Evolutionary conservation across 2,113 vertebrate genomes (phyloP).

Genomic region (Ahaetulla prasina): DNA sequence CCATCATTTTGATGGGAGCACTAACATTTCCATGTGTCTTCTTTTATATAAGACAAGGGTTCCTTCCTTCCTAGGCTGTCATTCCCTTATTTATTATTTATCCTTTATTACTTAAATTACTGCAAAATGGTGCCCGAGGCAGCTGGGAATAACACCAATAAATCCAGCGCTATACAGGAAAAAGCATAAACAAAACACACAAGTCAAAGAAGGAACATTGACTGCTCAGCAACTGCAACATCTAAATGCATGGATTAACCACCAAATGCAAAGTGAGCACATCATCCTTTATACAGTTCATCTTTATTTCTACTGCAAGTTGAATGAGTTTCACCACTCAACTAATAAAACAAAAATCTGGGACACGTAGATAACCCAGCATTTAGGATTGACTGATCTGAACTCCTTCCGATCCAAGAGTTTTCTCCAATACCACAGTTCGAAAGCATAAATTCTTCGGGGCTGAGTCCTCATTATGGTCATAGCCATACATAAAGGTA

Average conservation of each 20-base stretch:
- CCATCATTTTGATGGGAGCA: not conserved
- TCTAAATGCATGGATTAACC: not conserved
- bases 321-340: not conserved
- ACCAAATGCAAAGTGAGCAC: not conserved
- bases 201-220: not conserved
- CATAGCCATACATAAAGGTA: no score
- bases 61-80: not conserved
- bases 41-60: not conserved
- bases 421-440: no score
- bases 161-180: not conserved
- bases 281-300: not conserved
- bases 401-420: no score
- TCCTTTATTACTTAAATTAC: not conserved
- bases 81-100: not conserved
- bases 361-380: not conserved
- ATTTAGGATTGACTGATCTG: not conserved
- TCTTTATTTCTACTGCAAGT: not conserved
- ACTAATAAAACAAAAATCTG: not conserved
- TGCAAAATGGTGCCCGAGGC: not conserved
- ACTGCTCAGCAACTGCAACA: not conserved
- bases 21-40: not conserved
- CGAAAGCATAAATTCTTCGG: no score
- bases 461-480: no score
- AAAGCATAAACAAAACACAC: not conserved
- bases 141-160: not conserved